Evolutionary conservation across 2,113 vertebrate genomes (phyloP).

Genomic region (Cottus gobio): DNA sequence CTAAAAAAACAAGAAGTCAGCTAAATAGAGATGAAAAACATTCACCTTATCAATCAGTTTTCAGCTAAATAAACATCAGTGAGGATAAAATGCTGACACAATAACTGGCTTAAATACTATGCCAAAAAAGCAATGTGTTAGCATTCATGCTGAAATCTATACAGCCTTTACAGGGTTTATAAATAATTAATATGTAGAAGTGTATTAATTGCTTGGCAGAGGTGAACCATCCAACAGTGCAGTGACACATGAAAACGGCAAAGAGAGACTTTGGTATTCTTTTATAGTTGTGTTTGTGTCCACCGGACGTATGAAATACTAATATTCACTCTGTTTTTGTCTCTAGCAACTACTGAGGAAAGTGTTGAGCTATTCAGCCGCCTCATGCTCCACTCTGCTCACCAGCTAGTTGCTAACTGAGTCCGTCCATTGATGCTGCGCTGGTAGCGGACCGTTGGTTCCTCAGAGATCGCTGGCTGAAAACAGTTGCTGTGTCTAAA

Average conservation of each 20-base stretch:
- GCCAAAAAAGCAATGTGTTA: neutral
- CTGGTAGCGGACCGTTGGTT: neutral
- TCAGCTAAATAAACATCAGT: neutral
- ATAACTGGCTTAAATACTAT: neutral
- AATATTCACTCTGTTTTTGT: neutral
- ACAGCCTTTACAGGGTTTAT: neutral
- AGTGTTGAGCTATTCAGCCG: neutral
- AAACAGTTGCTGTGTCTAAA: neutral
- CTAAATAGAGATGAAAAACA: neutral
- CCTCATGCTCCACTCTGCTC: neutral
- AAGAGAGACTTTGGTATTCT: neutral
- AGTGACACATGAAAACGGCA: no score
- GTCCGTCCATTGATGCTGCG: neutral
- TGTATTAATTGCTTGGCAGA: no score
- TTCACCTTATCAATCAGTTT: neutral
- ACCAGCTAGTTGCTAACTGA: neutral
- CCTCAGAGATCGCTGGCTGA: neutral
- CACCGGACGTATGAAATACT: neutral
- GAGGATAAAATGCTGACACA: neutral
- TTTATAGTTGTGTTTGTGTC: neutral
- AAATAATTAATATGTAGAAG: no score
- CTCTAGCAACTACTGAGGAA: no score
- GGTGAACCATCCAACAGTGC: neutral
- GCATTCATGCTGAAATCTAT: neutral
- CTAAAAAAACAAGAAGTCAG: neutral